Base-by-base conservation (phyloP, 37 sponge, comb jelly and placozoan species). In the Theonella swinhoei region DNA sequence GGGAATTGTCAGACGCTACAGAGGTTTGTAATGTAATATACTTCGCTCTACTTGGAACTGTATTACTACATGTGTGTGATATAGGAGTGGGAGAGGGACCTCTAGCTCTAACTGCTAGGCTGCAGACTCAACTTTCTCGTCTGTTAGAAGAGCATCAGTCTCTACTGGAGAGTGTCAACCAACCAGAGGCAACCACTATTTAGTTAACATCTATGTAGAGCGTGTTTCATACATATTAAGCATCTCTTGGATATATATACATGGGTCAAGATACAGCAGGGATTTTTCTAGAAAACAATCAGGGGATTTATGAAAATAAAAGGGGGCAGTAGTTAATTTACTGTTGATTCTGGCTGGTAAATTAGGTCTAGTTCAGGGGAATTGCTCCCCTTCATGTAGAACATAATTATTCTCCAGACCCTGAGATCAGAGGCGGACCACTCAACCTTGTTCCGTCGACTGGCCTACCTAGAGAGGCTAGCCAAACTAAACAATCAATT, bases 391-490 rank as follows among this genome's bases (percentile, higher is more conserved):
- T n/a, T n/a, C n/a, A n/a, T n/a, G n/a, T n/a, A n/a, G n/a, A n/a
- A n/a, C n/a, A n/a, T n/a, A n/a, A n/a, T n/a, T n/a, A n/a, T n/a
- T n/a, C n/a, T n/a, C n/a, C n/a, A n/a, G n/a, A n/a, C n/a, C n/a
- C n/a, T n/a, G n/a, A n/a, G n/a, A n/a, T n/a, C 30, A 34, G 67
- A 78, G 4, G 67, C 35, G 79, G 79, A 78, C 2, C 79, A 39
- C 40, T n/a, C 25, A 23, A 82, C 1, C 5, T n/a, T 76, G 9
- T 75, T 34, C 59, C 64, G 60, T 8, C 20, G 17, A 17, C 66
- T 86, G 19, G 39, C 80, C 34, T 25, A 37, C 25, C 43, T 86
- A 65, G 80, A 86, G 38, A 71, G 79, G 11, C 66, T 86, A 2
- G 80, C 47, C 25, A 72, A 28, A 7, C 87, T 86, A 41, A 42